A percentile compares a stretch with the other conserved stretches of the same genome.
Conservation (phyloP, 2,888 invertebrate species). For the Agrochola circellaris region DNA sequence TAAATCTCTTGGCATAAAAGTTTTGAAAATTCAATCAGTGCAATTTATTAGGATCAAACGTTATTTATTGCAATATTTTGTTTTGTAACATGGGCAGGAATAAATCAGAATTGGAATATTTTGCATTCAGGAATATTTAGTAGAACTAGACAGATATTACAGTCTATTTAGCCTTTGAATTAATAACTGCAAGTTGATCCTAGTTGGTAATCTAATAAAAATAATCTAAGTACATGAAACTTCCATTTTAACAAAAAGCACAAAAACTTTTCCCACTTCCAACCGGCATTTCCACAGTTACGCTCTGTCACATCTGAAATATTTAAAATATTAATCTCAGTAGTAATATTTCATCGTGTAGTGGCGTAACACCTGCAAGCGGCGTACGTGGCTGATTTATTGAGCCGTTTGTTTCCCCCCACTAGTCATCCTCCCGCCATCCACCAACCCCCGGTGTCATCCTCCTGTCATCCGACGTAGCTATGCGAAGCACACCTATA, state of each 20-base stretch:
- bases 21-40: no score
- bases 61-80: no score
- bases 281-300: conserved; percentile 5
- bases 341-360: conserved; percentile 78
- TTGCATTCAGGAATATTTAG: no score
- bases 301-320: conserved; percentile 47
- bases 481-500: conserved; percentile 25
- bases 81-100: no score
- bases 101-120: no score
- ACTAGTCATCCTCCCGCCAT: conserved; percentile 67
- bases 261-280: conserved; percentile 8
- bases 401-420: conserved; percentile 76
- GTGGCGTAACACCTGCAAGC: conserved; percentile 83
- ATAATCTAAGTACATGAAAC: no score
- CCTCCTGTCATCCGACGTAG: conserved; percentile 46
- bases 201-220: no score
- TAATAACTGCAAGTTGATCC: no score
- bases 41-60: no score
- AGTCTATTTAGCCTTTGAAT: no score
- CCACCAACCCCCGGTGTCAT: conserved; percentile 53
- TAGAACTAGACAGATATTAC: no score
- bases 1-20: no score
- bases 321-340: conserved; percentile 71
- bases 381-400: conserved; percentile 84
- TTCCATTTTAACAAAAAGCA: neutral